These are phyloP conservation scores for Pangasius djambal DNA, from an alignment of 2,797 vertebrate genomes.

Conservation along the genomic window DNA sequence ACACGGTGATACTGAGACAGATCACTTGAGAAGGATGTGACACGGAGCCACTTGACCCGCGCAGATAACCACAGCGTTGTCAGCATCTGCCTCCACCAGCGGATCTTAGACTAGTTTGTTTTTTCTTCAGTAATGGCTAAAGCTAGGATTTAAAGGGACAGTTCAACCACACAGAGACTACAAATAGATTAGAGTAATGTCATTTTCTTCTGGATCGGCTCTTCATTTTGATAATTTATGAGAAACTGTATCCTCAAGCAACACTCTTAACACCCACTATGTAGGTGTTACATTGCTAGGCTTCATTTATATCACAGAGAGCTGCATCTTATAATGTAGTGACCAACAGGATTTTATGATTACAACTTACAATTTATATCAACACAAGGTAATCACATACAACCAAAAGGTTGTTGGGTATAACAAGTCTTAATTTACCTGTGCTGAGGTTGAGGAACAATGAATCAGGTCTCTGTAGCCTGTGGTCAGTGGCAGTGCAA, in stretches of 20 bases:
- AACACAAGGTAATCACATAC: background rate
- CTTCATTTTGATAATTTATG: background rate
- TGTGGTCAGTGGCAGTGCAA: slow-evolving; percentile 77
- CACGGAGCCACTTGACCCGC: slow-evolving; percentile 58
- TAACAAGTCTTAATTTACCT: background rate
- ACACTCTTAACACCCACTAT: background rate
- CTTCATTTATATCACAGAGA: slow-evolving; percentile 14
- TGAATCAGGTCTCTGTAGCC: slow-evolving; percentile 6
- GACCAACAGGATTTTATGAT: background rate
- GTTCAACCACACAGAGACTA: background rate
- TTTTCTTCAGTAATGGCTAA: background rate
- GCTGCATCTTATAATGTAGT: background rate
- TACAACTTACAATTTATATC: background rate
- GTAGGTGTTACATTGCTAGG: slow-evolving; percentile 2
- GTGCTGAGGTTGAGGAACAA: background rate
- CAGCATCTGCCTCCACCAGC: slow-evolving; percentile 21
- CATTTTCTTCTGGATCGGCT: background rate
- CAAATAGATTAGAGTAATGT: background rate
- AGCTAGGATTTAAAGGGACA: slow-evolving; percentile 10
- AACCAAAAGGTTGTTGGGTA: background rate
- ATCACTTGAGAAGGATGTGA: slow-evolving; percentile 48
- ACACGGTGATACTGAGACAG: slow-evolving; percentile 38
- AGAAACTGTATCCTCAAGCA: slow-evolving; percentile 3
- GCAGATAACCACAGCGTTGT: slow-evolving; percentile 45
- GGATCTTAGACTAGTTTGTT: slow-evolving; percentile 28